Base-by-base conservation (phyloP, 2,113 vertebrate species). In the Abramis brama region DNA sequence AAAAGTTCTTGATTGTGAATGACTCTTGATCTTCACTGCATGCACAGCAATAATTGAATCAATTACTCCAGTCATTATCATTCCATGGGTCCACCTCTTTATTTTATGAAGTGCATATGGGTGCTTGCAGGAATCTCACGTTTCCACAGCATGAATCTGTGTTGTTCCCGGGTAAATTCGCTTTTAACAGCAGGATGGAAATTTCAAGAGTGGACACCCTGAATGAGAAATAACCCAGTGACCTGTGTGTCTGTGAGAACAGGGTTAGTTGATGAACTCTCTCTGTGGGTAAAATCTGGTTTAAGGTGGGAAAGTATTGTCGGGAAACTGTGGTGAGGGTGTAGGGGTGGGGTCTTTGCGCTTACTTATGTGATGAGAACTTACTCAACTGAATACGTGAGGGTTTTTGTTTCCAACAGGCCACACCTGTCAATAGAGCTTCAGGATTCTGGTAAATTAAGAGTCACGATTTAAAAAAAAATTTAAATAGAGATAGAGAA, bases 291-390 rank as follows among this genome's bases (percentile, higher is more conserved):
- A 62, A 60, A 68, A 27, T 68, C 47, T 84, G 23, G 75, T 64
- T 87, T 2, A 84, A 60, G 74, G 86, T 78, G 74, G 80, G 80
- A 78, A 62, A 47, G 36, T 9, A 79, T n/a, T 84, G 64, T 60
- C 17, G 64, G 86, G 86, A 84, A 79, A 86, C 52, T 45, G 27
- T 64, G 73, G 73, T 70, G 43, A n/a, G 71, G 30, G 59, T 66
- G 52, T 52, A 45, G 17, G 74, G 80, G 33, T 60, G 66, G 55
- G 79, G 71, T 86, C 73, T 78, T 60, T 52, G 27, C 23, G 36
- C 9, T 39, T 83, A 12, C 75, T 3, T 52, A 52, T 84, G 47
- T 79, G 82, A 79, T 84, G 82, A 87, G 36, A 79, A 73, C 33
- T 57, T 81, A 47, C 45, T n/a, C 23, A 27, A 85, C 64, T 80